These are phyloP conservation scores for Puntigrus tetrazona DNA, from an alignment of 2,113 vertebrate genomes.

Conservation along the genomic window DNA sequence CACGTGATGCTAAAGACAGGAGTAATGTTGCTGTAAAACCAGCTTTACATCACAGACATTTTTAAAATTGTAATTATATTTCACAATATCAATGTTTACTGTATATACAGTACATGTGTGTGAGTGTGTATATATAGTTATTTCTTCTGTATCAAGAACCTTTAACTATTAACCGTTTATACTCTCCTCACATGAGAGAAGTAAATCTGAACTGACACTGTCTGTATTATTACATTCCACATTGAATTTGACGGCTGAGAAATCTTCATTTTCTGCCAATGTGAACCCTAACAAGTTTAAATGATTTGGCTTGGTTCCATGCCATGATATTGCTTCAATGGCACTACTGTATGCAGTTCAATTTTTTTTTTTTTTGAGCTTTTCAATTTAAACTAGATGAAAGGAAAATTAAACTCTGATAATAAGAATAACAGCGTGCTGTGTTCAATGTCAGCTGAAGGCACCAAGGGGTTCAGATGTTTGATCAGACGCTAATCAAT, in stretches of 20 bases:
- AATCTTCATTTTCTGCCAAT: background rate
- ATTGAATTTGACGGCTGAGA: background rate
- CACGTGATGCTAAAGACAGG: background rate
- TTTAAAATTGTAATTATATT: background rate
- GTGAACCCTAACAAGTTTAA: background rate
- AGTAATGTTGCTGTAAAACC: background rate
- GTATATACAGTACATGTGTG: no score
- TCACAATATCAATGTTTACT: no score
- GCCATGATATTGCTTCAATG: slow-evolving; percentile 4
- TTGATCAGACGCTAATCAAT: slow-evolving; percentile 49
- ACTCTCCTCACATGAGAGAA: background rate
- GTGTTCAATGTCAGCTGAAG: slow-evolving; percentile 13
- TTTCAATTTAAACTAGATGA: background rate
- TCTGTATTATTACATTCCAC: background rate
- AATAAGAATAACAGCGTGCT: background rate
- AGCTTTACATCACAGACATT: background rate
- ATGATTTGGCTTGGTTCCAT: slow-evolving; percentile 25
- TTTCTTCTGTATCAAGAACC: background rate
- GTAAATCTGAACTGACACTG: slow-evolving; percentile 9
- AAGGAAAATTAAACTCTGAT: background rate
- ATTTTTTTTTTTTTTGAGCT: background rate
- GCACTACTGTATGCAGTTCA: background rate
- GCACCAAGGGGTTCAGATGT: slow-evolving; percentile 31
- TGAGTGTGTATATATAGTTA: no score
- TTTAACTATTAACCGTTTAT: no score